A percentile compares a stretch with the other conserved stretches of the same genome.
These are phyloP conservation scores for Tuta absoluta DNA, from an alignment of 2,888 invertebrate genomes.

Conservation along the genomic window DNA sequence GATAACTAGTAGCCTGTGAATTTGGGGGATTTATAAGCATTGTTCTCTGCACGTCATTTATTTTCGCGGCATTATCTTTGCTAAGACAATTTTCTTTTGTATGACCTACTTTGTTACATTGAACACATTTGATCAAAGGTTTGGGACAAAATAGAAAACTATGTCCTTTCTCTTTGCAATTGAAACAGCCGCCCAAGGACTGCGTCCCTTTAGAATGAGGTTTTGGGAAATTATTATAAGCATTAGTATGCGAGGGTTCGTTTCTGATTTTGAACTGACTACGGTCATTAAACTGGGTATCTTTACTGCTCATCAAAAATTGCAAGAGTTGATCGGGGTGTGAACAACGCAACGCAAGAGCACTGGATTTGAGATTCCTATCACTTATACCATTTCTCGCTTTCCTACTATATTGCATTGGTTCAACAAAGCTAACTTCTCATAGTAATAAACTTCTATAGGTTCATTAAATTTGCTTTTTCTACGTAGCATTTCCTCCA, in stretches of 20 bases:
- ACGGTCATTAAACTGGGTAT: too few relatives aligned
- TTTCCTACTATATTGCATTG: too few relatives aligned
- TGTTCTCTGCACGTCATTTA: slow-evolving; percentile 26
- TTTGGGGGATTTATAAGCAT: slow-evolving; percentile 28
- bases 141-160: background rate
- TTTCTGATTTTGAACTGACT: too few relatives aligned
- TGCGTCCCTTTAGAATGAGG: too few relatives aligned
- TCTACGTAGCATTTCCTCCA: slow-evolving; percentile 34
- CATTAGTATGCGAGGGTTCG: too few relatives aligned
- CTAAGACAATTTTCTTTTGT: slow-evolving; percentile 18
- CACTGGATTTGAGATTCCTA: too few relatives aligned
- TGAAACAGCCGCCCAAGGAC: too few relatives aligned
- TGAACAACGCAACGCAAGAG: too few relatives aligned
- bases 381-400: too few relatives aligned
- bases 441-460: slow-evolving; percentile 31
- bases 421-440: slow-evolving; percentile 29
- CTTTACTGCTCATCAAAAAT: too few relatives aligned
- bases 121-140: background rate
- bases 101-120: background rate
- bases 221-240: too few relatives aligned
- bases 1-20: background rate
- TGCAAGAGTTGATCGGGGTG: too few relatives aligned
- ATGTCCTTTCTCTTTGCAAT: slow-evolving; percentile 6
- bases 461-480: slow-evolving; percentile 28
- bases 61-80: background rate